Evolutionary conservation across 2,888 invertebrate species (phyloP).

Genomic region (Eupithecia abbreviata): DNA sequence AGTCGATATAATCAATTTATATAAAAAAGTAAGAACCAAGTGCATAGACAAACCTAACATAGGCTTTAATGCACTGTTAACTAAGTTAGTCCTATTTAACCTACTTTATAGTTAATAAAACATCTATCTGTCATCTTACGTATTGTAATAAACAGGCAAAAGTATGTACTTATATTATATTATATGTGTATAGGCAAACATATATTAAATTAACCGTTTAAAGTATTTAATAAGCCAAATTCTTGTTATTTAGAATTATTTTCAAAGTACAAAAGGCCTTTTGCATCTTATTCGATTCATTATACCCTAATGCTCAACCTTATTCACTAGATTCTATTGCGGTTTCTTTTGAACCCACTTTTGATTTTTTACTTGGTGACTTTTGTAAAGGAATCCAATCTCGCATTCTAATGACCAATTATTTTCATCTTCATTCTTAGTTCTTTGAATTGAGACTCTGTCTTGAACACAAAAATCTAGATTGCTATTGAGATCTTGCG

Average conservation of each 20-base stretch:
- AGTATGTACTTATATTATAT: too few species aligned
- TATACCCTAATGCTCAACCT: conserved; percentile 18
- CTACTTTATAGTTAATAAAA: too few species aligned
- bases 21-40: too few species aligned
- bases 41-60: too few species aligned
- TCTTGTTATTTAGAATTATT: background rate
- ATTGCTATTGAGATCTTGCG: conserved; percentile 14
- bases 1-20: too few species aligned
- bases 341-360: conserved; percentile 39
- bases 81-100: too few species aligned
- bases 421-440: conserved; percentile 42
- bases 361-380: conserved; percentile 40
- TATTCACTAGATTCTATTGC: conserved; percentile 26
- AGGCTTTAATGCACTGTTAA: too few species aligned
- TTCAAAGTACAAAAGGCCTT: background rate
- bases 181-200: too few species aligned
- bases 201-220: too few species aligned
- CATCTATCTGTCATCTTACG: too few species aligned
- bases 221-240: background rate
- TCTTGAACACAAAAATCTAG: conserved; percentile 28
- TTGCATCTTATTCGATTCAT: conserved; percentile 18
- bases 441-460: conserved; percentile 38
- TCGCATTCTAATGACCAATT: conserved; percentile 49
- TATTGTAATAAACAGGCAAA: too few species aligned
- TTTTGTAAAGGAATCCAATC: conserved; percentile 42